Evolutionary conservation across 2,797 vertebrate genomes (phyloP).

Genomic region (Mus caroli): DNA sequence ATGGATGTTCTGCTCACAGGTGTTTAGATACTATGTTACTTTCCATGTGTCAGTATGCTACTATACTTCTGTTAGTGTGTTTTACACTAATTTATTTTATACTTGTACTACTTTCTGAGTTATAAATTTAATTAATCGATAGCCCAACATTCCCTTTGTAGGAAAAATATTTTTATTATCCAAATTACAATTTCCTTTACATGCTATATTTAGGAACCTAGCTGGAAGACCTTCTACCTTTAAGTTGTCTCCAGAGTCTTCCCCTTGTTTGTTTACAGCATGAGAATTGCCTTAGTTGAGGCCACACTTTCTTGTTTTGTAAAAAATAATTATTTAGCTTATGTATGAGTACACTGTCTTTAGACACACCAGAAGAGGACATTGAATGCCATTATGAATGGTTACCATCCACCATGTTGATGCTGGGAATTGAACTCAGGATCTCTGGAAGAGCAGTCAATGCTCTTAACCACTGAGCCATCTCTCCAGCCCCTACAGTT

Average conservation of each 20-base stretch:
- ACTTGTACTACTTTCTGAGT: background rate
- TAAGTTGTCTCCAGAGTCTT: slow-evolving; percentile 7
- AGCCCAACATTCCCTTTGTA: background rate
- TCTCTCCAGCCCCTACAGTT: background rate
- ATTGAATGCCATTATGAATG: too few relatives aligned
- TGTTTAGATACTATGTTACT: background rate
- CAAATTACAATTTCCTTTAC: slow-evolving; percentile 44
- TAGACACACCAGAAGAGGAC: too few relatives aligned
- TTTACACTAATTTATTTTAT: slow-evolving; percentile 36
- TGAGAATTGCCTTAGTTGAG: slow-evolving; percentile 18
- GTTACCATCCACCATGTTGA: too few relatives aligned
- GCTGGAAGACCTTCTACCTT: background rate
- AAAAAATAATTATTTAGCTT: too few relatives aligned
- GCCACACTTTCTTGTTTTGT: background rate
- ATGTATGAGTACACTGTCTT: too few relatives aligned
- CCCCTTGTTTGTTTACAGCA: background rate
- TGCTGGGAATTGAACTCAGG: too few relatives aligned
- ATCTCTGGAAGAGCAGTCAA: too few relatives aligned
- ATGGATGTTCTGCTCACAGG: slow-evolving; percentile 12
- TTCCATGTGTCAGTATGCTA: background rate
- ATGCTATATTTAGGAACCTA: slow-evolving; percentile 9
- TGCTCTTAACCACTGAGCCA: too few relatives aligned
- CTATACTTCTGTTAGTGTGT: background rate
- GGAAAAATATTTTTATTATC: slow-evolving; percentile 52
- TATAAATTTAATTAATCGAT: background rate